Conservation (phyloP, 2,888 invertebrate species). For the Ceramica pisi region DNA sequence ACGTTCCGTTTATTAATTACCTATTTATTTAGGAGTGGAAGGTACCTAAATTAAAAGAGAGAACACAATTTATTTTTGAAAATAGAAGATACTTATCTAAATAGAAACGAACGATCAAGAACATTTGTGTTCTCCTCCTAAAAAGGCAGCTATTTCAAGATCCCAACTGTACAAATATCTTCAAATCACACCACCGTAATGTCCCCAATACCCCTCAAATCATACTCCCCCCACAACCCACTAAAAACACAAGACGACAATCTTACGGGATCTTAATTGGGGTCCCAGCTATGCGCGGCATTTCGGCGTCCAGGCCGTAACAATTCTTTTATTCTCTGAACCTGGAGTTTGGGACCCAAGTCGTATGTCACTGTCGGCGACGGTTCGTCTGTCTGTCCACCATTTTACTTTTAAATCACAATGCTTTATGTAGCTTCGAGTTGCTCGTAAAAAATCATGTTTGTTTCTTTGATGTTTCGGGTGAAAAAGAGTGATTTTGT, state of each 20-base stretch:
- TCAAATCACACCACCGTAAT: not conserved
- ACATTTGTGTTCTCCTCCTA: not conserved
- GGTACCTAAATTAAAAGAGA: too few species aligned
- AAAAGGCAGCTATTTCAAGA: not conserved
- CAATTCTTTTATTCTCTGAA: slow-evolving; percentile 67
- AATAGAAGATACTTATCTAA: too few species aligned
- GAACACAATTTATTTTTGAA: too few species aligned
- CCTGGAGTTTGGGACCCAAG: slow-evolving; percentile 42
- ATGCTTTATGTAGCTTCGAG: slow-evolving; percentile 68
- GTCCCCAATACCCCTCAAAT: not conserved
- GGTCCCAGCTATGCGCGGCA: slow-evolving; percentile 81
- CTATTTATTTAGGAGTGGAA: too few species aligned
- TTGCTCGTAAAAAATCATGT: slow-evolving; percentile 72
- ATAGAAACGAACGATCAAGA: too few species aligned
- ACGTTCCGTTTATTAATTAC: too few species aligned
- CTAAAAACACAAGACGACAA: slow-evolving; percentile 81
- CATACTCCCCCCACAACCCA: slow-evolving; percentile 26
- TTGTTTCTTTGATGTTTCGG: slow-evolving; percentile 70
- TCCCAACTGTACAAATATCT: not conserved
- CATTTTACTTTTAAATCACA: slow-evolving; percentile 76
- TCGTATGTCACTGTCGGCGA: slow-evolving; percentile 73
- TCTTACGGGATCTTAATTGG: slow-evolving; percentile 89
- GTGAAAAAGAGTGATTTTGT: slow-evolving; percentile 37
- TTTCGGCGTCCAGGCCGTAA: slow-evolving; percentile 65
- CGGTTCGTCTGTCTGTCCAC: slow-evolving; percentile 70